phyloP scores from a whole-genome alignment of 2,888 invertebrate species.

The Tinea pellionella region DNA sequence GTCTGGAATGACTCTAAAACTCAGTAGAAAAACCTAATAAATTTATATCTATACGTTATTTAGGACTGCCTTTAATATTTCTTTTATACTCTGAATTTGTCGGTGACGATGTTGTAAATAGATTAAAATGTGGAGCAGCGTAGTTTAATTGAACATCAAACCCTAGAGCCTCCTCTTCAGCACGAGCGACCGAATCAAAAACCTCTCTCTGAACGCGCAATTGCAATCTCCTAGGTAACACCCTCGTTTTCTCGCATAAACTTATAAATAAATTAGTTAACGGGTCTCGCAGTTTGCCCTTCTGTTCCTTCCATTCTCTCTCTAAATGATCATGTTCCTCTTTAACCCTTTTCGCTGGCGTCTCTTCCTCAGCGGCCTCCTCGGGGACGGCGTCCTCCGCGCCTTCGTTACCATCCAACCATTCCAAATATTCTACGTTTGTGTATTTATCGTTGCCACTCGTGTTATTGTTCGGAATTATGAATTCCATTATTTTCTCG shows the following conservation, averaged over 20 bases:
- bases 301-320: constrained; percentile 16
- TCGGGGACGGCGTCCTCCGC: background rate
- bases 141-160: too few relatives aligned
- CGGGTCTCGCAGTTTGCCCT: constrained; percentile 19
- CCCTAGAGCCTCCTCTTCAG: constrained; percentile 21
- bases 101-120: too few relatives aligned
- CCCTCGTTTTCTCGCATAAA: constrained; percentile 26
- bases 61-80: too few relatives aligned
- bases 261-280: constrained; percentile 23
- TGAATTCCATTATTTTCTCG: constrained; percentile 21
- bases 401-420: background rate
- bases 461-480: constrained; percentile 13
- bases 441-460: background rate
- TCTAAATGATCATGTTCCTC: constrained; percentile 18
- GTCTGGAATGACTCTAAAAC: too few relatives aligned
- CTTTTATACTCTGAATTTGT: too few relatives aligned
- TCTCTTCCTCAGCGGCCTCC: constrained; percentile 14
- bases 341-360: constrained; percentile 16
- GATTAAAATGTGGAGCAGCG: too few relatives aligned
- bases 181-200: constrained; percentile 22
- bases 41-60: too few relatives aligned
- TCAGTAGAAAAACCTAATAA: too few relatives aligned
- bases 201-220: constrained; percentile 27
- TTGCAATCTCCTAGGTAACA: constrained; percentile 26
- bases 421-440: background rate